These are phyloP conservation scores for Mus caroli DNA, from an alignment of 2,797 vertebrate genomes.

Conservation along the genomic window DNA sequence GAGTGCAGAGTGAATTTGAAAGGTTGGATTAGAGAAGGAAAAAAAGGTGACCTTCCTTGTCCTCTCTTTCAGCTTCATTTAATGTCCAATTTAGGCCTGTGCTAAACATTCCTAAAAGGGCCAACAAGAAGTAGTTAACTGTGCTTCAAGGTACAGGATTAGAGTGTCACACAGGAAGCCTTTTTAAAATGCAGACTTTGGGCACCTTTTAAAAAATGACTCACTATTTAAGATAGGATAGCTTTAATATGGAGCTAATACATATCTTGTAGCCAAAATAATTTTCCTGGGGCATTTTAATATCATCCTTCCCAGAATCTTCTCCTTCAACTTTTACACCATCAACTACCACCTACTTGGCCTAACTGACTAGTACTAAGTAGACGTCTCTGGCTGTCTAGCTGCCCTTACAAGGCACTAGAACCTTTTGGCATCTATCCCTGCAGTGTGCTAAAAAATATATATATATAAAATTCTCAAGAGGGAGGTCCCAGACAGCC, in stretches of 20 bases:
- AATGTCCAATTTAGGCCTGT: not conserved
- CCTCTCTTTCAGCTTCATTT: not conserved
- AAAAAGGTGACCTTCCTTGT: slow-evolving; percentile 6
- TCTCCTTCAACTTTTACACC: slow-evolving; percentile 64
- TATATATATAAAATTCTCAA: not conserved
- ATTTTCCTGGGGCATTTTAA: slow-evolving; percentile 1
- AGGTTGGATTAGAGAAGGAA: not conserved
- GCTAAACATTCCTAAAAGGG: not conserved
- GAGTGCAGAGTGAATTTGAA: not conserved
- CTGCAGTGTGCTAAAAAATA: slow-evolving; percentile 16
- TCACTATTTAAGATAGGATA: not conserved
- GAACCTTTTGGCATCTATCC: slow-evolving; percentile 51
- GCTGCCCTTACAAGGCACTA: slow-evolving; percentile 36
- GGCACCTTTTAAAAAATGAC: slow-evolving; percentile 13
- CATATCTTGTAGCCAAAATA: slow-evolving; percentile 9
- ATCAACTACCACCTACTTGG: slow-evolving; percentile 57
- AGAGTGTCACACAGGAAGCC: not conserved
- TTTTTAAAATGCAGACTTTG: not conserved
- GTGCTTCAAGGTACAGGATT: not conserved
- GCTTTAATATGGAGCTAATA: slow-evolving; percentile 48
- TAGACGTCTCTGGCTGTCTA: slow-evolving; percentile 31
- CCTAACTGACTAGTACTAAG: slow-evolving; percentile 10
- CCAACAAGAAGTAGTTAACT: not conserved
- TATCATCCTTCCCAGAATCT: slow-evolving; percentile 47
- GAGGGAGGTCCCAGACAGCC: not conserved